Percentiles rank a stretch among this genome's conserved stretches.
Evolutionary conservation across 2,113 vertebrate genomes (phyloP).

Genomic region (Percopsis transmontana): DNA sequence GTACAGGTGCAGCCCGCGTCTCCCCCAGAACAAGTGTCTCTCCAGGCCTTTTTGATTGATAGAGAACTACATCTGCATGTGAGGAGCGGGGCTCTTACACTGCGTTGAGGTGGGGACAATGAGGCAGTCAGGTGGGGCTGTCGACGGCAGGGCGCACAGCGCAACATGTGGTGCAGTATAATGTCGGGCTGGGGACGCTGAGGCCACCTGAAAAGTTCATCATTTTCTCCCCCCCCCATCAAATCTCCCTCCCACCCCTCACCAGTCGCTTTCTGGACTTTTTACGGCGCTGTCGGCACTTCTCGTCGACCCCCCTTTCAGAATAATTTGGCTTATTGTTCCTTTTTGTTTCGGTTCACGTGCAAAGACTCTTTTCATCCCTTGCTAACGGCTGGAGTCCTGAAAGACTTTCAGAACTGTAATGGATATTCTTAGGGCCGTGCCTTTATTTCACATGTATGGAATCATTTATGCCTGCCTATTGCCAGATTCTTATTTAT

Average conservation of each 20-base stretch:
- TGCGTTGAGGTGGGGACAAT: slow-evolving; percentile 19
- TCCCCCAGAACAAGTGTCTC: slow-evolving; percentile 56
- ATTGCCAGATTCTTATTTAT: slow-evolving; percentile 65
- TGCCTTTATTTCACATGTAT: slow-evolving; percentile 70
- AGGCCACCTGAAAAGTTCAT: slow-evolving; percentile 57
- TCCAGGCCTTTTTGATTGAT: slow-evolving; percentile 48
- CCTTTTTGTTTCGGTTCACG: slow-evolving; percentile 61
- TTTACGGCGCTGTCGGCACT: slow-evolving; percentile 66
- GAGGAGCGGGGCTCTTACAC: slow-evolving; percentile 38
- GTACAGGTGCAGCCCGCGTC: slow-evolving; percentile 61
- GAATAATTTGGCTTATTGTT: slow-evolving; percentile 63
- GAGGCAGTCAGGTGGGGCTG: slow-evolving; percentile 27
- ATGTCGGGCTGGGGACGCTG: slow-evolving; percentile 39
- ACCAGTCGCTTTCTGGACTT: slow-evolving; percentile 46
- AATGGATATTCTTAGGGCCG: slow-evolving; percentile 58
- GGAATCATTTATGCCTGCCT: slow-evolving; percentile 72
- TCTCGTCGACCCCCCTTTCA: slow-evolving; percentile 49
- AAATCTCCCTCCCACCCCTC: slow-evolving; percentile 12
- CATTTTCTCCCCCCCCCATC: slow-evolving; percentile 21
- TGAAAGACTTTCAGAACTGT: slow-evolving; percentile 56
- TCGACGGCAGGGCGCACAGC: slow-evolving; percentile 48
- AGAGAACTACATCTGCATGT: slow-evolving; percentile 55
- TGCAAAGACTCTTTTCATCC: slow-evolving; percentile 66
- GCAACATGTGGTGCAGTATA: slow-evolving; percentile 58
- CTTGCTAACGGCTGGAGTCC: slow-evolving; percentile 53